Evolutionary conservation across 2,888 invertebrate genomes (phyloP).

Genomic region (Synanthedon formicaeformis): DNA sequence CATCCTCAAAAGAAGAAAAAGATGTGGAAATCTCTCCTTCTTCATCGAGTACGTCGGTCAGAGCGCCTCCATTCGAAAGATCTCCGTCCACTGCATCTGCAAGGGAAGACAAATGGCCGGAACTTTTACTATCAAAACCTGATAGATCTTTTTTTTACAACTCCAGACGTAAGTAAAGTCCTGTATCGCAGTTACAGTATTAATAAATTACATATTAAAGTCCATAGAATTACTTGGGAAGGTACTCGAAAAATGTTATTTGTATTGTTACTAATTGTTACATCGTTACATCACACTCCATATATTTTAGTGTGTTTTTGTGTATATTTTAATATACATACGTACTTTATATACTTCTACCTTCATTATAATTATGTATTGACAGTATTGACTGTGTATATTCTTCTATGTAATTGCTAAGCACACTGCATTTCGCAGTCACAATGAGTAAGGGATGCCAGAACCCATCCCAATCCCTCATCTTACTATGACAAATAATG

Average conservation of each 20-base stretch:
- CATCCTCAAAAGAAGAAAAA: constrained; percentile 36
- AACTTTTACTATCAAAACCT: constrained; percentile 55
- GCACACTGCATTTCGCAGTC: too few species aligned
- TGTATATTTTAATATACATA: too few species aligned
- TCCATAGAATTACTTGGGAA: not conserved
- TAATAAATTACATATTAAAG: too few species aligned
- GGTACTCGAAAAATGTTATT: not conserved
- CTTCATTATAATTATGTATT: too few species aligned
- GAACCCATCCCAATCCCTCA: too few species aligned
- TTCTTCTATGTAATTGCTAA: too few species aligned
- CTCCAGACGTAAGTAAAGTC: constrained; percentile 46
- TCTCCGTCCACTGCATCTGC: constrained; percentile 49
- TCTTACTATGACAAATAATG: too few species aligned
- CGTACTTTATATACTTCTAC: too few species aligned
- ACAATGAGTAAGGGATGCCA: too few species aligned
- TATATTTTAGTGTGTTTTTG: too few species aligned
- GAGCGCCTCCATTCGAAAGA: constrained; percentile 41
- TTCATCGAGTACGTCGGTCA: constrained; percentile 44
- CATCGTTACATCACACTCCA: too few species aligned
- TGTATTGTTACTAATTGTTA: not conserved
- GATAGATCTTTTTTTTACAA: constrained; percentile 55
- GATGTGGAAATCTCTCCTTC: constrained; percentile 39
- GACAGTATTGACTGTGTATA: too few species aligned
- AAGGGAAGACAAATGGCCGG: constrained; percentile 64
- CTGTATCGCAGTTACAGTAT: not conserved